A percentile compares a stretch with the other conserved stretches of the same genome.
phyloP scores from a whole-genome alignment of 1,140 invertebrate species.

The Caenorhabditis remanei region DNA sequence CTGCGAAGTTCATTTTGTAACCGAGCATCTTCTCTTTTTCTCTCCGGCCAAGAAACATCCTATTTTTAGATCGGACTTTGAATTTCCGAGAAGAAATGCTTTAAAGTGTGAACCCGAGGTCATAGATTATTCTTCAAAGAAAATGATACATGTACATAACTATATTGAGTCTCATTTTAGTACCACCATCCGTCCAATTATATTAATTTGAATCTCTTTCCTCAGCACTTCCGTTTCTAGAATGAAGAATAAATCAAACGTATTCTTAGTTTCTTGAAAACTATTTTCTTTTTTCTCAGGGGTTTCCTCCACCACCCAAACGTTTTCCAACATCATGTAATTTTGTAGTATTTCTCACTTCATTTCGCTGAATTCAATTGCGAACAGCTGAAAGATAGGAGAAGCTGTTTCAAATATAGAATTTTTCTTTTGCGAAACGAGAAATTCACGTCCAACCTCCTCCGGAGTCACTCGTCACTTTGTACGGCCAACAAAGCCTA shows the following conservation, averaged over 20 bases:
- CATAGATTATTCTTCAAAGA: not conserved
- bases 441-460: constrained; percentile 40
- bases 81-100: not conserved
- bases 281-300: not conserved
- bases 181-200: constrained; percentile 1
- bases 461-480: not conserved
- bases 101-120: constrained; percentile 3
- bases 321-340: not conserved
- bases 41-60: too few species aligned
- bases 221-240: constrained; percentile 10
- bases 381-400: constrained; percentile 12
- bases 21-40: too few species aligned
- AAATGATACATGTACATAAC: constrained; percentile 14
- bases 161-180: not conserved
- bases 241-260: not conserved
- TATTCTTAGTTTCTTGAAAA: not conserved
- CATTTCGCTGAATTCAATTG: not conserved
- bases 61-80: constrained; percentile 10
- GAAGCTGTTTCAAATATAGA: constrained; percentile 41
- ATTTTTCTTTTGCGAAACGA: not conserved
- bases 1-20: not conserved
- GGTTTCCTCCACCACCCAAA: not conserved
- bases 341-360: constrained; percentile 9
- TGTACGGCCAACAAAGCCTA: not conserved
- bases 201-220: constrained; percentile 3